Percentiles rank a stretch among this genome's conserved stretches.
Evolutionary conservation across 2,113 vertebrate genomes (phyloP).

Genomic region (Natator depressus): DNA sequence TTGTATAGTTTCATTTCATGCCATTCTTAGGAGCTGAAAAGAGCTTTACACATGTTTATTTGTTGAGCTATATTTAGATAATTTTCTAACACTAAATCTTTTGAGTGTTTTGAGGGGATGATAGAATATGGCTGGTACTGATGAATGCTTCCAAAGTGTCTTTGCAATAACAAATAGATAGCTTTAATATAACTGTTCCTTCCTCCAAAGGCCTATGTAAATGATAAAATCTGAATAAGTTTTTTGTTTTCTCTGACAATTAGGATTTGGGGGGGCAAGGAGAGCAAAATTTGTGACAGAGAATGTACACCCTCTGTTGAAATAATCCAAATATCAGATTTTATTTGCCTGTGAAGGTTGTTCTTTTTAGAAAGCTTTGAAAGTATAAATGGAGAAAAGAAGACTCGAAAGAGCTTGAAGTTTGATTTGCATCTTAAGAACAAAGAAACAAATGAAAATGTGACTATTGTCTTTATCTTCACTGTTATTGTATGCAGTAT

Average conservation of each 20-base stretch:
- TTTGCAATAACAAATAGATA: constrained; percentile 55
- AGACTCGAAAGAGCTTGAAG: constrained; percentile 49
- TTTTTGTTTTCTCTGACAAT: constrained; percentile 62
- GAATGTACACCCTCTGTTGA: constrained; percentile 65
- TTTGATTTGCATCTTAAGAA: constrained; percentile 82
- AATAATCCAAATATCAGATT: constrained; percentile 67
- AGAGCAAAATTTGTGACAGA: constrained; percentile 64
- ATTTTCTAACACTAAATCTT: constrained; percentile 62
- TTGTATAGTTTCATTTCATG: neutral
- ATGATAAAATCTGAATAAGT: constrained; percentile 33
- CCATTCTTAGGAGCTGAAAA: neutral
- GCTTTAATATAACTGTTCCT: constrained; percentile 47
- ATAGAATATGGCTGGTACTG: constrained; percentile 50
- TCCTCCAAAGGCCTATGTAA: constrained; percentile 35
- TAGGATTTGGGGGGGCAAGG: constrained; percentile 10
- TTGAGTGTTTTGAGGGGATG: constrained; percentile 71
- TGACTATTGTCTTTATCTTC: constrained; percentile 81
- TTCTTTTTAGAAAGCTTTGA: constrained; percentile 58
- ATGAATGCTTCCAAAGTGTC: constrained; percentile 25
- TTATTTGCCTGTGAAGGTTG: constrained; percentile 63
- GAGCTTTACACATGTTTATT: constrained; percentile 37
- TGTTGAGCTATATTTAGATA: constrained; percentile 29
- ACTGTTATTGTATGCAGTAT: constrained; percentile 71
- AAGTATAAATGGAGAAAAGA: constrained; percentile 63
- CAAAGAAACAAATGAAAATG: constrained; percentile 83